These are phyloP conservation scores for Opisthograptis luteolata DNA, from an alignment of 2,888 invertebrate species.

Conservation along the genomic window DNA sequence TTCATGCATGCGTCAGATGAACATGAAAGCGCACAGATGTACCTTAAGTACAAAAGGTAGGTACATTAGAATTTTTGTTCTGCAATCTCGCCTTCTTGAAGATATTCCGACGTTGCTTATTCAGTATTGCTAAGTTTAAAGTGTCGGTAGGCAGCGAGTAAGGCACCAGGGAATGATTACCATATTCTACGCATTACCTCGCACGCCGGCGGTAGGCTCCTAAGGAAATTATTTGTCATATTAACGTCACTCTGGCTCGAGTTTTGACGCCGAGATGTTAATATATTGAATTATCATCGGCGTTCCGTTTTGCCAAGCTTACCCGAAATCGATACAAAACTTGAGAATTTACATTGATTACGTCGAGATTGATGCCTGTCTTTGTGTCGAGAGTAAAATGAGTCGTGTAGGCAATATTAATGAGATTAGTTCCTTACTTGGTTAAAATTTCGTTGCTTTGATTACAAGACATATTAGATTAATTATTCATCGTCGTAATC, in stretches of 20 bases:
- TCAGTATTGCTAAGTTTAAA: conserved; percentile 66
- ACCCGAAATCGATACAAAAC: conserved; percentile 30
- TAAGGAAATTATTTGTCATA: conserved; percentile 81
- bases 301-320: conserved; percentile 47
- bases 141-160: conserved; percentile 54
- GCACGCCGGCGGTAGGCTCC: conserved; percentile 64
- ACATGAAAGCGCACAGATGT: too few relatives aligned
- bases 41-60: too few relatives aligned
- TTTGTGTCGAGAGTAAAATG: background rate
- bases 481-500: too few relatives aligned
- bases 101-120: too few relatives aligned
- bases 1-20: too few relatives aligned
- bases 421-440: background rate
- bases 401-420: background rate
- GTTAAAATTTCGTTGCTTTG: too few relatives aligned
- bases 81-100: too few relatives aligned
- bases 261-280: conserved; percentile 70
- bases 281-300: conserved; percentile 75
- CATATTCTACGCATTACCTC: conserved; percentile 77
- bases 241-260: conserved; percentile 75
- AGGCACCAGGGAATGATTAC: conserved; percentile 74
- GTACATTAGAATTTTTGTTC: too few relatives aligned
- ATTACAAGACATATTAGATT: too few relatives aligned
- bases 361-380: background rate
- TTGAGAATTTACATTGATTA: conserved; percentile 1